Evolutionary conservation across 2,888 invertebrate genomes (phyloP).

Genomic region (Heliconius erato): DNA sequence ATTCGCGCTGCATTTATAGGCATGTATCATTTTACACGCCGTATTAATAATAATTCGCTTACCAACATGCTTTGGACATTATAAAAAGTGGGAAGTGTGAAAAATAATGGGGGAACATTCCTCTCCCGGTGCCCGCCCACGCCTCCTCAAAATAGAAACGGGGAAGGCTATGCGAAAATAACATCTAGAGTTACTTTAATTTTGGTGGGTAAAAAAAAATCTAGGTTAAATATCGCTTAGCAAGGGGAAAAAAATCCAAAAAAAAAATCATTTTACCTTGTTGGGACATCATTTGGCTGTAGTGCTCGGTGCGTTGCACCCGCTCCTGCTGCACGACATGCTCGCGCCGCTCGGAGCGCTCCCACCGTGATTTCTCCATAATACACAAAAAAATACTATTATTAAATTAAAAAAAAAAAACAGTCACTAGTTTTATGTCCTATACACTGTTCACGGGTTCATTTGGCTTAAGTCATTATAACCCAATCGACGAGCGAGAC

Average conservation of each 20-base stretch:
- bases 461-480: conserved; percentile 92
- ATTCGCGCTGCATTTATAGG: conserved; percentile 78
- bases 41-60: conserved; percentile 22
- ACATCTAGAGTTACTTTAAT: conserved; percentile 72
- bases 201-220: background rate
- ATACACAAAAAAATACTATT: conserved; percentile 75
- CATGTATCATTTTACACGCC: conserved; percentile 53
- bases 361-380: conserved; percentile 90
- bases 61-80: conserved; percentile 61
- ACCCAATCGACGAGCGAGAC: conserved; percentile 92
- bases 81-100: conserved; percentile 62
- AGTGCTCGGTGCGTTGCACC: conserved; percentile 88
- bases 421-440: conserved; percentile 82
- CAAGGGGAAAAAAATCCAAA: background rate
- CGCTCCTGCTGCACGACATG: conserved; percentile 83
- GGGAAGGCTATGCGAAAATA: conserved; percentile 80
- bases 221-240: conserved; percentile 49
- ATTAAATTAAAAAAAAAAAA: conserved; percentile 67
- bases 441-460: conserved; percentile 78
- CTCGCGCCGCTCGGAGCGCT: conserved; percentile 71
- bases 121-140: conserved; percentile 63
- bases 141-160: conserved; percentile 79
- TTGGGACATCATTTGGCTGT: conserved; percentile 91
- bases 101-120: conserved; percentile 64
- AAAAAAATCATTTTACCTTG: conserved; percentile 86